Conservation (phyloP, 1,140 invertebrate species). For the Latrodectus geometricus region DNA sequence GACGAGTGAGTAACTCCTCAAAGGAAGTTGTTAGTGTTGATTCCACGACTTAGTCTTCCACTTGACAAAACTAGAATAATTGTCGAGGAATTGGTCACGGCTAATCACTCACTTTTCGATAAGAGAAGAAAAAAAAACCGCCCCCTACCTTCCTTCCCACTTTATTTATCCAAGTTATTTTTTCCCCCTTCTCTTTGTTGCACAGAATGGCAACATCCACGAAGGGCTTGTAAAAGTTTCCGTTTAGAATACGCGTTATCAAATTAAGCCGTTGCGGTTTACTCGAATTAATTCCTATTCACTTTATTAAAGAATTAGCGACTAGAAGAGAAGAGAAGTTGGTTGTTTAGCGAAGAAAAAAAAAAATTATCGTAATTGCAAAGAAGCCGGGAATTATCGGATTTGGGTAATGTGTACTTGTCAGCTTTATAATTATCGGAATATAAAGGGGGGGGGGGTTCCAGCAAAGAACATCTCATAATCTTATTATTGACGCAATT, state of each 20-base stretch:
- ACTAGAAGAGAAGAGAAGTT: constrained; percentile 2
- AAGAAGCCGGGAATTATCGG: constrained; percentile 19
- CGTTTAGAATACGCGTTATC: constrained; percentile 26
- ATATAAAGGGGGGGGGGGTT: neutral
- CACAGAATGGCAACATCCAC: constrained; percentile 28
- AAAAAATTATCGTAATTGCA: constrained; percentile 4
- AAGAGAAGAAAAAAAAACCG: too few relatives aligned
- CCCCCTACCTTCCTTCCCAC: constrained; percentile 4
- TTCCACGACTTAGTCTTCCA: constrained; percentile 53
- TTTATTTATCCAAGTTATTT: constrained; percentile 22
- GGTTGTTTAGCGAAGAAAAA: neutral
- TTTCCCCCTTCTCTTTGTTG: constrained; percentile 5
- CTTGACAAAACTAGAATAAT: constrained; percentile 61
- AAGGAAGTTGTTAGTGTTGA: constrained; percentile 59
- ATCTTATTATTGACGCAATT: neutral
- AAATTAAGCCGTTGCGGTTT: constrained; percentile 51
- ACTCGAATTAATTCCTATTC: constrained; percentile 44
- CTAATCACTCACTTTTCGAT: constrained; percentile 49
- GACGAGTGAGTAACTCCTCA: neutral
- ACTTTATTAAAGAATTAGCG: constrained; percentile 22
- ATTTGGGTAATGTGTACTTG: neutral
- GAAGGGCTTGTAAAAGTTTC: constrained; percentile 40
- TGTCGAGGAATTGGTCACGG: constrained; percentile 56
- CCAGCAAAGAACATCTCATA: neutral
- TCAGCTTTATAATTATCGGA: neutral